Base-by-base conservation (phyloP, 1,140 invertebrate species). In the Sweltsa coloradensis region DNA sequence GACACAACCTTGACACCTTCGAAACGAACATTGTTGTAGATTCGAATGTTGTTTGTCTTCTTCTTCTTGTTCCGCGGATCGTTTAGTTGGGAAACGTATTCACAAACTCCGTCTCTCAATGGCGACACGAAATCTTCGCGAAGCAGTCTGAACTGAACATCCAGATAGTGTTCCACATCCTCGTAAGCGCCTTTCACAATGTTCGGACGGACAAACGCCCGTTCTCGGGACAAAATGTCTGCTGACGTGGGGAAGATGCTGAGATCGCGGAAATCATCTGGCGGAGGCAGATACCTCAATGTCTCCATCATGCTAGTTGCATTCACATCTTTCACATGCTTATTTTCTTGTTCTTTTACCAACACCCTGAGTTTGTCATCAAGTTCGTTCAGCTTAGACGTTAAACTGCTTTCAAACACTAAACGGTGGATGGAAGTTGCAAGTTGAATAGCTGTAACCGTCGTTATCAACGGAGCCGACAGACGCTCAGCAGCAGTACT, bases 111-210 rank as follows among this genome's bases (percentile, higher is more conserved):
- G 39, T 68, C 65, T 5, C 76, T 55, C 29, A 83, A 54, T 2
- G 79, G 78, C 1, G 60, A 57, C 29, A 75, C 66, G 62, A 81
- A 82, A 62, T 90, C 86, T 66, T 89, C 84, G 9, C 81, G 60
- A 18, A 90, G 60, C 3, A 89, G 63, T 7, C 81, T 63, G 56
- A 84, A 86, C 53, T 90, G 86, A 0, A 80, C 70, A 55, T 87
- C 82, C 9, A 91, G 60, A 57, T 91, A 91, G 52, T 86, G 75
- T 22, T 82, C 69, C 0, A 75, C 65, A 58, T 72, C 63, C 5
- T 63, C 52, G 60, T 83, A 88, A 0, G 62, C 55, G 2, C 79
- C 81, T 24, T 72, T 53, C 0, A 73, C 57, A 34, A 77, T 73
- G 58, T 81, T 83, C 9, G 70, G 62, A 3, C 75, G 62, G 7